Evolutionary conservation across 2,888 invertebrate genomes (phyloP).

Genomic region (Drosophila nigricruria): DNA sequence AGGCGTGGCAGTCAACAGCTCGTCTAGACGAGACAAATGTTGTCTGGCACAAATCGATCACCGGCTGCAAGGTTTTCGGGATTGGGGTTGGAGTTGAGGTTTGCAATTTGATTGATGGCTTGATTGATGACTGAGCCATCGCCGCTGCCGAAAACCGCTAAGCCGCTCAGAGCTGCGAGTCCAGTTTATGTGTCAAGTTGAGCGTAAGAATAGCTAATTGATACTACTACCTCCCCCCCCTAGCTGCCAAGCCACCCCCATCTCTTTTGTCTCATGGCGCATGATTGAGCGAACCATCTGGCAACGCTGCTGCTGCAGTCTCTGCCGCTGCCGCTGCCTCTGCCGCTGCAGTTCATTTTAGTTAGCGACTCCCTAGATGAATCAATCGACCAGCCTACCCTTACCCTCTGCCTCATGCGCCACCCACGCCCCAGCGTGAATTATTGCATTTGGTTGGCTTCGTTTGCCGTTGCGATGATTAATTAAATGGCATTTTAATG

Average conservation of each 20-base stretch:
- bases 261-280: neutral
- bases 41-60: constrained; percentile 51
- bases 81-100: neutral
- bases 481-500: constrained; percentile 84
- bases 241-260: neutral
- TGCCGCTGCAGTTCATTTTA: constrained; percentile 16
- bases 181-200: constrained; percentile 44
- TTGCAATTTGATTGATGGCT: constrained; percentile 67
- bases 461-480: constrained; percentile 69
- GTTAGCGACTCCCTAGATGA: constrained; percentile 48
- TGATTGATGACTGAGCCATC: constrained; percentile 56
- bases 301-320: constrained; percentile 18
- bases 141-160: constrained; percentile 1
- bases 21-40: constrained; percentile 28
- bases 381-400: constrained; percentile 50
- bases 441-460: constrained; percentile 76
- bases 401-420: neutral
- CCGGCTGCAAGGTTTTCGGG: neutral
- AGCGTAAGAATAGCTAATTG: constrained; percentile 49
- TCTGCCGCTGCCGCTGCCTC: constrained; percentile 1
- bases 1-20: constrained; percentile 36
- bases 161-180: constrained; percentile 20
- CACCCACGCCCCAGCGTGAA: constrained; percentile 55
- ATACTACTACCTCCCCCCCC: neutral
- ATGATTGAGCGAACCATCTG: constrained; percentile 12